A percentile compares a stretch with the other conserved stretches of the same genome.
Conservation (phyloP, 2,113 vertebrate genomes). For the Haliaeetus leucogaster region DNA sequence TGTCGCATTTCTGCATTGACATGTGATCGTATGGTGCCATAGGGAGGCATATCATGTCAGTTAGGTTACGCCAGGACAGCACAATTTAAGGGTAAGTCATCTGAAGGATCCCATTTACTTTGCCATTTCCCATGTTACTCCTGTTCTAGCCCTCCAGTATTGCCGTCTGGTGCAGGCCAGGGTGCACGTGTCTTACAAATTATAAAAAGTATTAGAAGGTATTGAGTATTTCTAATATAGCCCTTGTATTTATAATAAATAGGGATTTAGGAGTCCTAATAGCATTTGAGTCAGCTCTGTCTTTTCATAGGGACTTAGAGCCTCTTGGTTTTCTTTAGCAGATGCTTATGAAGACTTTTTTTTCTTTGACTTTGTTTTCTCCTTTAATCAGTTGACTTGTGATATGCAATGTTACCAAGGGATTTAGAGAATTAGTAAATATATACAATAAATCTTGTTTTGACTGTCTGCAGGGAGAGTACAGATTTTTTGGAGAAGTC, state of each 20-base stretch:
- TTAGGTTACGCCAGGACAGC: too few relatives aligned
- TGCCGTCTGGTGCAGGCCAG: rapidly evolving
- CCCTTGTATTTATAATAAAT: background rate
- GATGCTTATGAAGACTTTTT: background rate
- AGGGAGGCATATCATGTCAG: rapidly evolving
- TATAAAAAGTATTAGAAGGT: background rate
- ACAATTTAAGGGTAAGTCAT: rapidly evolving
- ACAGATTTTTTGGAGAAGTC: background rate
- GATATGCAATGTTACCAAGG: background rate
- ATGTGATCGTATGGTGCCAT: rapidly evolving
- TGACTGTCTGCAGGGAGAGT: background rate
- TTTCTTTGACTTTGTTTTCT: background rate
- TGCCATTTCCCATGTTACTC: background rate
- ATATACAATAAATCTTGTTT: background rate
- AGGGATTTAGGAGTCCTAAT: background rate
- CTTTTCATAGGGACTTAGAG: background rate
- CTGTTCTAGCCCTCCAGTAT: rapidly evolving
- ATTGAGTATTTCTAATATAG: background rate
- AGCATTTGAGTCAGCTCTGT: background rate
- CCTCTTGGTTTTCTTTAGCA: background rate
- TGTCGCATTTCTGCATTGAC: rapidly evolving
- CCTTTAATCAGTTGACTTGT: background rate
- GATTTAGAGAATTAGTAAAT: background rate
- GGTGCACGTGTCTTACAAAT: background rate
- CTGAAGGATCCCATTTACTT: background rate